Percentiles rank a stretch among this genome's conserved stretches.
Evolutionary conservation across 2,888 invertebrate genomes (phyloP).

Genomic region (Chloromyia formosa): DNA sequence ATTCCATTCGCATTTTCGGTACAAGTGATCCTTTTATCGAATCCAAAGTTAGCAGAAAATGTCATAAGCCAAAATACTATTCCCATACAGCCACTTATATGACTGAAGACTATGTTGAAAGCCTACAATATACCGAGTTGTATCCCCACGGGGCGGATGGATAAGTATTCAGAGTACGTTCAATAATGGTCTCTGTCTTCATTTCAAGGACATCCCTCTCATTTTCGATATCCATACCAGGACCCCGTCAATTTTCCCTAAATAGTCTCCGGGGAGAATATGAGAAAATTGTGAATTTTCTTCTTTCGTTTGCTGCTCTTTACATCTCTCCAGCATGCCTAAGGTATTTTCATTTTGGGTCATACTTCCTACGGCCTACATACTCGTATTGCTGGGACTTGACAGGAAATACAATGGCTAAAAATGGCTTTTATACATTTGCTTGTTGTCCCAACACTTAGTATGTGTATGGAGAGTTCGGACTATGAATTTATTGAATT

Average conservation of each 20-base stretch:
- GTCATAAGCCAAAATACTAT: neutral
- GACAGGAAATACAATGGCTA: constrained; percentile 6
- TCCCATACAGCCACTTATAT: neutral
- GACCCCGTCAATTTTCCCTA: constrained; percentile 38
- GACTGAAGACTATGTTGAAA: constrained; percentile 6
- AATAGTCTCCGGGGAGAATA: constrained; percentile 38
- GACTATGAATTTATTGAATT: constrained; percentile 37
- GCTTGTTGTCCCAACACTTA: neutral
- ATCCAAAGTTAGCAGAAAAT: neutral
- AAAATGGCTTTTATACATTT: constrained; percentile 5
- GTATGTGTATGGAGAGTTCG: neutral
- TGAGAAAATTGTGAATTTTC: constrained; percentile 35
- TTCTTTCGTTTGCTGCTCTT: neutral
- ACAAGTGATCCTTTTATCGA: neutral
- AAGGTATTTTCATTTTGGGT: neutral
- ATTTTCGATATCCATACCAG: constrained; percentile 25
- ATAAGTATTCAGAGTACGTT: constrained; percentile 29
- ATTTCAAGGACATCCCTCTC: constrained; percentile 27
- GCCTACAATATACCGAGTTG: no score
- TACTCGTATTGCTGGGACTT: constrained; percentile 11
- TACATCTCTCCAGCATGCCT: neutral
- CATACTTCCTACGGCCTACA: constrained; percentile 10
- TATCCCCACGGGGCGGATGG: neutral
- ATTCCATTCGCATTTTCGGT: neutral
- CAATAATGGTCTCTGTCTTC: constrained; percentile 8